Evolutionary conservation across 2,888 invertebrate genomes (phyloP), one percentile per base, ranked within the genome.

Genomic region (Tetragonula carbonaria): DNA sequence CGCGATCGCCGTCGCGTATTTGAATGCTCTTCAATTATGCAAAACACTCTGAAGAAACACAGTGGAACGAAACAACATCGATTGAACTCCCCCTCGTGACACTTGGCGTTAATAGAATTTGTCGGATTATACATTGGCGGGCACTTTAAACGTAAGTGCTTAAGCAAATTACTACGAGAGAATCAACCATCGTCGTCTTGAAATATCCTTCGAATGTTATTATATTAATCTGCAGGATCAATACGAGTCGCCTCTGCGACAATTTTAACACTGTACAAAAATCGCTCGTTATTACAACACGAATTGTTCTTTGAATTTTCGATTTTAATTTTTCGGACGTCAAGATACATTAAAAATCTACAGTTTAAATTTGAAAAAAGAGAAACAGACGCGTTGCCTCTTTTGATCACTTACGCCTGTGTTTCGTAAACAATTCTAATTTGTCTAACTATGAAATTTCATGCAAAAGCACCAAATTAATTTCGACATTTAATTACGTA

Each of bases 101-200:
- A 72, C 62, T 63, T 66, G 57, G 50, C 16, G 66, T 78, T 90
- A 89, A 91, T 87, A 84, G 83, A 91, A 91, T 89, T 91, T 79
- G 90, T 90, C 88, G 87, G 85, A 91, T 92, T 90, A 90, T 89
- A 87, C 88, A 87, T 87, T 84, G 90, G 86, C 86, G 87, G 90
- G 87, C 88, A 91, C 90, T 92, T 45, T 90, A 89, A 89, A 88
- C 82, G 79, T 90, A 90, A 92, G 88, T 91, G 91, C 88, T 88
- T 91, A 89, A 91, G 82, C 85, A 91, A 92, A 92, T 92, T 91
- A 90, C 84, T 85, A 45, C 67, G 70, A 57, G 70, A 50, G 68
- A 75, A 76, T 73, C 71, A 74, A 51, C 66, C 50, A 74, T 63
- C 51, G 80, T 75, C 84, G 57, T 77, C 87, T 85, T 87, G 82